Percentiles rank a stretch among this genome's conserved stretches.
Conservation (phyloP, 2,113 vertebrate genomes). For the Mormyrus iriodes region DNA sequence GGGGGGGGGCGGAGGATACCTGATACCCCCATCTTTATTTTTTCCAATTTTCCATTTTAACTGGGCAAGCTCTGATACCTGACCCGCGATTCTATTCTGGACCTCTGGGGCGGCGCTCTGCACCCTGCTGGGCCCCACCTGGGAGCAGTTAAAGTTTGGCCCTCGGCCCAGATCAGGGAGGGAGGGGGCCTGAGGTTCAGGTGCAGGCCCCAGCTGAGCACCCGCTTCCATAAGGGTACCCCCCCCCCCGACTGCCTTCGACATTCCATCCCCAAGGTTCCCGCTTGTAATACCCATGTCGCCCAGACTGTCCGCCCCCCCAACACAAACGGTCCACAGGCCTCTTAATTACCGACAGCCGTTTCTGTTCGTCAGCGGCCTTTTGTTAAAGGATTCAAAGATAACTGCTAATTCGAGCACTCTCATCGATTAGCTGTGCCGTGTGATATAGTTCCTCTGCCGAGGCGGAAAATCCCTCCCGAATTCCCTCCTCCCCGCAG, state of each 20-base stretch:
- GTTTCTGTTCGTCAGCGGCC: constrained; percentile 53
- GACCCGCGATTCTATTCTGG: constrained; percentile 2
- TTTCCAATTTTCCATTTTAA: constrained; percentile 1
- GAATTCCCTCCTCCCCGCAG: constrained; percentile 3
- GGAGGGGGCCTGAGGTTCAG: background rate
- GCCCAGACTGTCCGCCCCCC: background rate
- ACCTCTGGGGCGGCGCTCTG: background rate
- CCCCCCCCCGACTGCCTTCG: background rate
- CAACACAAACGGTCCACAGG: background rate
- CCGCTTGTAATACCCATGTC: background rate
- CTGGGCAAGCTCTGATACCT: background rate
- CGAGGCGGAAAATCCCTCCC: constrained; percentile 13
- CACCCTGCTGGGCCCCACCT: background rate
- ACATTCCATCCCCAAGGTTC: background rate
- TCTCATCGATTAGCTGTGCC: constrained; percentile 54
- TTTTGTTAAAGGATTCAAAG: constrained; percentile 60
- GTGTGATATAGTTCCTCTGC: constrained; percentile 56
- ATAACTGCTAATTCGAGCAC: constrained; percentile 61
- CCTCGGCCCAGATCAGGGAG: background rate
- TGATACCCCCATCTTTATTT: background rate
- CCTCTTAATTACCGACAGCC: constrained; percentile 59
- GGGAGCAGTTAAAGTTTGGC: background rate
- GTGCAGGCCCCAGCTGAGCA: background rate
- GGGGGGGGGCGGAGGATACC: background rate
- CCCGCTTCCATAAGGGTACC: background rate